These are phyloP conservation scores for Acromyrmex charruanus DNA, from an alignment of 1,140 invertebrate genomes.

Conservation along the genomic window DNA sequence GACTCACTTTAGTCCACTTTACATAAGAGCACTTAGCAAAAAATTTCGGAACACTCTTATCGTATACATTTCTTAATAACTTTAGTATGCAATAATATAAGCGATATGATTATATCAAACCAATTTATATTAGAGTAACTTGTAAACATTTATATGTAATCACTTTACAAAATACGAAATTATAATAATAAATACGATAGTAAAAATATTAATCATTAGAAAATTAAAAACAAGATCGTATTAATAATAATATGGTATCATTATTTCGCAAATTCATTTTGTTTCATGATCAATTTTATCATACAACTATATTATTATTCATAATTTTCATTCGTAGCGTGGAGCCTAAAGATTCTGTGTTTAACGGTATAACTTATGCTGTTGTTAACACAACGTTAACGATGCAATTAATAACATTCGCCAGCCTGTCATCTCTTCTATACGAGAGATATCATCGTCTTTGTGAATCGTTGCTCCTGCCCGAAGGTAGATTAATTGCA, in stretches of 20 bases:
- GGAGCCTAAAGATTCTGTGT: conserved; percentile 50
- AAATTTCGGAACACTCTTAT: too few species aligned
- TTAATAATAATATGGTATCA: background rate
- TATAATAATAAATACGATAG: background rate
- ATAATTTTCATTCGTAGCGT: conserved; percentile 51
- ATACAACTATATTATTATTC: background rate
- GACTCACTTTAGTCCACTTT: too few species aligned
- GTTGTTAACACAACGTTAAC: conserved; percentile 66
- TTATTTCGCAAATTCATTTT: background rate
- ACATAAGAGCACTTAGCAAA: too few species aligned
- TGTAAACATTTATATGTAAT: background rate
- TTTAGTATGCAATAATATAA: background rate
- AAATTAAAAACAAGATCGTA: background rate
- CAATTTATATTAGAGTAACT: background rate
- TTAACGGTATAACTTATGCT: conserved; percentile 66
- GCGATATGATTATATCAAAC: background rate
- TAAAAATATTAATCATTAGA: background rate
- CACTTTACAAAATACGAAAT: background rate
- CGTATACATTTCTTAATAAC: background rate
- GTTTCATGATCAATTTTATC: background rate
- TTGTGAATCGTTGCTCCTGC: conserved; percentile 54
- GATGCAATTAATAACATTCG: conserved; percentile 73
- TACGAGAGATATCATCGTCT: conserved; percentile 64
- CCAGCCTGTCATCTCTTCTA: conserved; percentile 65
- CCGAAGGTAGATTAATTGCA: conserved; percentile 62